These are phyloP conservation scores for Calycopis cecrops DNA, from an alignment of 1,140 invertebrate species.

Conservation along the genomic window DNA sequence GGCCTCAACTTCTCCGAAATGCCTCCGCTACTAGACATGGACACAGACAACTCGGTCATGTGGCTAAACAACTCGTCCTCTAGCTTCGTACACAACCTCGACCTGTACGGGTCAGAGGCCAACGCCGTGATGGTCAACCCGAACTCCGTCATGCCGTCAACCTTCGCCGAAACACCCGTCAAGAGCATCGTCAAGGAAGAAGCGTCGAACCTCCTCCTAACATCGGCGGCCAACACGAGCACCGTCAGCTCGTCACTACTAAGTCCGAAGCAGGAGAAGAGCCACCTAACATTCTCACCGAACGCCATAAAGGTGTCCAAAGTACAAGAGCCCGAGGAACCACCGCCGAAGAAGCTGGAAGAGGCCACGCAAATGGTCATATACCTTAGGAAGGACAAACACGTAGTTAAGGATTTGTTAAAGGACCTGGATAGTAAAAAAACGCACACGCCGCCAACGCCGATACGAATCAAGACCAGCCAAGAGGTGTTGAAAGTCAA, in stretches of 20 bases:
- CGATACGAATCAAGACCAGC: conserved; percentile 60
- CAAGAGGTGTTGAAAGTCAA: conserved; percentile 67
- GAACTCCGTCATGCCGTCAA: conserved; percentile 81
- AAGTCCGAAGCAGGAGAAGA: conserved; percentile 76
- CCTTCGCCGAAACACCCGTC: conserved; percentile 76
- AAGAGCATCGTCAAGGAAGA: conserved; percentile 70
- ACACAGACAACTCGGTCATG: conserved; percentile 77
- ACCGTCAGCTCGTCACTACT: conserved; percentile 57
- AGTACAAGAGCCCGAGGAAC: conserved; percentile 61
- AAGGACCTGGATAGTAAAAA: conserved; percentile 65
- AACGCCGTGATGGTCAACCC: conserved; percentile 87
- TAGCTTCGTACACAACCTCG: conserved; percentile 81
- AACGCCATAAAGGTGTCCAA: conserved; percentile 77
- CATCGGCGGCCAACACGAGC: conserved; percentile 55
- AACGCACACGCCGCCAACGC: conserved; percentile 43
- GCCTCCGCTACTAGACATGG: conserved; percentile 79
- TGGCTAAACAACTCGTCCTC: conserved; percentile 77
- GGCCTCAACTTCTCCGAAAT: conserved; percentile 79
- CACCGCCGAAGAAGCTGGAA: conserved; percentile 58
- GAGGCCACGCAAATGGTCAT: conserved; percentile 71
- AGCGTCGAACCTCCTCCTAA: conserved; percentile 64
- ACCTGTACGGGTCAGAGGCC: conserved; percentile 83
- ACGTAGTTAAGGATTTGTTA: conserved; percentile 76
- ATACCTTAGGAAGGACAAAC: conserved; percentile 68
- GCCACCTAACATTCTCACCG: conserved; percentile 80